Evolutionary conservation across 2,113 vertebrate species (phyloP), one percentile per base, ranked within the genome.

Genomic region (Stegastes partitus): DNA sequence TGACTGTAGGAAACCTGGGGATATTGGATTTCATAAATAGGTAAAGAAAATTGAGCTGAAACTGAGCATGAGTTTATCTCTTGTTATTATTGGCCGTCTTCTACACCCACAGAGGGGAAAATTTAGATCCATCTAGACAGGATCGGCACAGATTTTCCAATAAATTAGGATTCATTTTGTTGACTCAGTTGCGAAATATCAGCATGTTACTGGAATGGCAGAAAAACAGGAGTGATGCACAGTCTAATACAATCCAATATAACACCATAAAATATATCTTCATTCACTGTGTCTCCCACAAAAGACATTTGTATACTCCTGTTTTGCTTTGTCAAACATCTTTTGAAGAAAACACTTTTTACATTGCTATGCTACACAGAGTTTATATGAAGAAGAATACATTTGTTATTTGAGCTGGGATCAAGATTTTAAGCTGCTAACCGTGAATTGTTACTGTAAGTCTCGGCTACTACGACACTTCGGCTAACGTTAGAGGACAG

Each of bases 11-110:
- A 69, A 70, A 74, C 34, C 49, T 67, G 31, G 31, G 39, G 59
- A 63, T 73, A 68, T 65, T 39, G 49, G 45, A 72, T 83, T 82
- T 63, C 59, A 64, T 55, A 53, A 67, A 78, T 6, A 71, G 61
- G 53, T 18, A 68, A 66, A 66, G 39, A 50, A 31, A 28, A 58
- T 51, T 64, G 21, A 44, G 55, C 44, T 73, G 45, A 42, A 79
- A 56, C 23, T 55, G n/a, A 69, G 42, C 59, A 55, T n/a, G 55
- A 57, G 31, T 83, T 84, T 19, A 28, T 78, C 59, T 53, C 28
- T 26, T 74, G 11, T 81, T 74, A 34, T 26, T 86, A 55, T 50
- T 50, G 47, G 47, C 21, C 6, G 67, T 85, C 28, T 61, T 83
- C 37, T 62, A 39, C 2, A 67, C 51, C 57, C 53, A 39, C 34